Base-by-base conservation (phyloP, 1,140 invertebrate genomes). In the Nautilus pompilius region DNA sequence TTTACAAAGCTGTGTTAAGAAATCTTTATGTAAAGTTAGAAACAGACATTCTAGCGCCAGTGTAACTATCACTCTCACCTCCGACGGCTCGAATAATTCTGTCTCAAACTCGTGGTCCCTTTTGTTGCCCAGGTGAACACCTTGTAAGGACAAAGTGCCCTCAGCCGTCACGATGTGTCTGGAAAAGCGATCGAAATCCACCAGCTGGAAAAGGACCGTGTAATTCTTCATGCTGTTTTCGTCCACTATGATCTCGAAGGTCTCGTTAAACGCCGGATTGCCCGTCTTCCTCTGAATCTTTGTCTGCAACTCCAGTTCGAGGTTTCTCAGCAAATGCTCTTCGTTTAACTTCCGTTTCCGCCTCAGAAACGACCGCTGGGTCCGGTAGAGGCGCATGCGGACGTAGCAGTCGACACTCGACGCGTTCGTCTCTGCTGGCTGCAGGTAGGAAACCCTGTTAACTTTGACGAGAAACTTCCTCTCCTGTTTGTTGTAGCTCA, bases 181-280 rank as follows among this genome's bases (percentile, higher is more conserved):
- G 29, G 86, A 84, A 62, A 83, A 83, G 65, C 85, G 83, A 74
- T 88, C 86, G n/a, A 84, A 85, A 20, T 85, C 82, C 72, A 87
- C 88, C 20, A 88, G 81, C 65, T 88, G 86, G 66, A 88, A 87
- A 53, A 83, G 82, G 5, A 89, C 71, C 3, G 84, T 65, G 54
- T 71, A 68, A 15, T 54, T 79, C 48, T 84, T 78, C 49, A 84
- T 76, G 10, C 79, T 67, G 26, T 83, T 75, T 59, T 87, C 80
- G 20, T 89, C 87, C 32, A 90, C 77, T 0, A 85, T 83, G 69
- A 90, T 87, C 30, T 88, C 77, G 74, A 90, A 90, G 57, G 88
- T 86, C 73, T 90, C 89, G 68, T 90, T 88, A 77, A 89, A 90
- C 62, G 86, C 87, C 1, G 89, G 89, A 66, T 86, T 87, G 58